Base-by-base conservation (phyloP, 2,113 vertebrate genomes). In the Scomber japonicus region DNA sequence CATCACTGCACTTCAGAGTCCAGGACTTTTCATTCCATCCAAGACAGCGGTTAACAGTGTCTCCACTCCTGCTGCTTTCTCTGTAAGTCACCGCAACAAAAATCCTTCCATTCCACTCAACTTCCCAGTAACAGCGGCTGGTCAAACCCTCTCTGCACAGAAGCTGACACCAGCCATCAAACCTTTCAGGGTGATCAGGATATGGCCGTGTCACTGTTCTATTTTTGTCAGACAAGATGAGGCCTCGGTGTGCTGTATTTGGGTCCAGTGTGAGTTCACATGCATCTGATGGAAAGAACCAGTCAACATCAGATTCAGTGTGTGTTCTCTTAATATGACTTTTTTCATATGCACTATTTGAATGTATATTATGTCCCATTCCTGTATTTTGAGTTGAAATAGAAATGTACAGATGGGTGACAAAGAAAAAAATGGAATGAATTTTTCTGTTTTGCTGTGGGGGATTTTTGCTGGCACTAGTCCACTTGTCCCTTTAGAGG, bases 91-190 rank as follows among this genome's bases (percentile, higher is more conserved):
- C 55, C 3, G 40, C 69, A 4, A 71, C 7, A 1, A 3, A 4
- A 13, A 31, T 11, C 15, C 16, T 7, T 19, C 54, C 54, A 0
- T 66, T 4, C 64, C 46, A 66, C 46, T 66, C 64, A 16, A 66
- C 64, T 31, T 66, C 64, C 64, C 64, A 66, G 64, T 66, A 66
- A 51, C 46, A 50, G 48, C 64, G 64, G 12, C 24, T 6, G 15
- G 64, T 51, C 11, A 66, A 27, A 51, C 46, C 64, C 24, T 50
- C 5, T n/a, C 1, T 50, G 16, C 64, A 66, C 24, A 66, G 48
- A 27, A 66, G 0, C 64, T 66, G 46, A 31, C 6, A 66, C 14
- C 64, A 66, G 14, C 16, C 44, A 1, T 5, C 9, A 17, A 71
- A 71, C 13, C 68, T 46, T 4, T 71, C 53, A 3, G 54, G 44